A percentile compares a stretch with the other conserved stretches of the same genome.
These are phyloP conservation scores for Lasaia peninsularis DNA, from an alignment of 1,140 invertebrate genomes.

Conservation along the genomic window DNA sequence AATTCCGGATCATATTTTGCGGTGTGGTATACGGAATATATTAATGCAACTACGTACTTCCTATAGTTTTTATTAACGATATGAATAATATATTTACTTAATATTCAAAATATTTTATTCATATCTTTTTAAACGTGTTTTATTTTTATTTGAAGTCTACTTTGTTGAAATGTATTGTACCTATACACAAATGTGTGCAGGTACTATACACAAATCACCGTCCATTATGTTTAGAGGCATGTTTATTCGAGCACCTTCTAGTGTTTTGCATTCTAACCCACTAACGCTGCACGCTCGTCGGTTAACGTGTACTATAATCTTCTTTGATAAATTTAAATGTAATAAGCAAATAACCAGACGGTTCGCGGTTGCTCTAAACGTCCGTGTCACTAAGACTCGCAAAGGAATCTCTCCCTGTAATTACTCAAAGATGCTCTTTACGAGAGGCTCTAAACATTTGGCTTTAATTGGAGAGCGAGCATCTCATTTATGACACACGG, in stretches of 20 bases:
- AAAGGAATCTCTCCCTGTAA: slow-evolving; percentile 52
- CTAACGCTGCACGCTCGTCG: slow-evolving; percentile 35
- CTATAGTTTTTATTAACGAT: no score
- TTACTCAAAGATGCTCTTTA: slow-evolving; percentile 52
- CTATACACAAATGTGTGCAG: no score
- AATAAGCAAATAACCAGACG: slow-evolving; percentile 34
- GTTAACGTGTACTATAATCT: slow-evolving; percentile 7
- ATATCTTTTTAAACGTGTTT: no score
- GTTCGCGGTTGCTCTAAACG: slow-evolving; percentile 43
- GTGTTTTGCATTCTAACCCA: slow-evolving; percentile 38
- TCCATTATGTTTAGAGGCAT: no score
- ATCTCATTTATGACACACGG: slow-evolving; percentile 63
- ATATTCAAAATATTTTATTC: no score
- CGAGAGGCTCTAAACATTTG: slow-evolving; percentile 51
- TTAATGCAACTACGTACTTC: no score
- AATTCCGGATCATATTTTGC: no score
- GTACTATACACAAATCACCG: no score
- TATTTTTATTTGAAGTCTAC: neutral
- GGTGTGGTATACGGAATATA: no score
- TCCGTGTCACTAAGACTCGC: slow-evolving; percentile 29
- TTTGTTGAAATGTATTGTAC: neutral
- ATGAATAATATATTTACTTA: no score
- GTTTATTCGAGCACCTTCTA: slow-evolving; percentile 11
- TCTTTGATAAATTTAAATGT: slow-evolving; percentile 38
- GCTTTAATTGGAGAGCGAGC: slow-evolving; percentile 63